A percentile compares a stretch with the other conserved stretches of the same genome.
Evolutionary conservation across 2,113 vertebrate genomes (phyloP).

Genomic region (Trogon surrucura): DNA sequence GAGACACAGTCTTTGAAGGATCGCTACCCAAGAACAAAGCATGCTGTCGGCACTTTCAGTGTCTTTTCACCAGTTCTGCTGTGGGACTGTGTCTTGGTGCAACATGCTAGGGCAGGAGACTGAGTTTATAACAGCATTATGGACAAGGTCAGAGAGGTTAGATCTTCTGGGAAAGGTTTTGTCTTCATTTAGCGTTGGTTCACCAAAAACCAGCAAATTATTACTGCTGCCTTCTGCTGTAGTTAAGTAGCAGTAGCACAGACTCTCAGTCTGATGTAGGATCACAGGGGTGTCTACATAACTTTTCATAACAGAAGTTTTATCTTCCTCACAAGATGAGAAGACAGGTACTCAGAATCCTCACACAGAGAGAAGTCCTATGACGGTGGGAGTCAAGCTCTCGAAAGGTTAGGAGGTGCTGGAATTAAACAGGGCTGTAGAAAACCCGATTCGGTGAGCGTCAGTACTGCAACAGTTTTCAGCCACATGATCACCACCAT

Average conservation of each 20-base stretch:
- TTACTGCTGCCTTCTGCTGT: not conserved
- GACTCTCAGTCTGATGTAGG: not conserved
- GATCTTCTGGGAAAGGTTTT: not conserved
- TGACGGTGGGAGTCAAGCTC: not conserved
- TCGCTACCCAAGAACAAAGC: not conserved
- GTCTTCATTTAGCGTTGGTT: not conserved
- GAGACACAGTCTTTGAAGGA: not conserved
- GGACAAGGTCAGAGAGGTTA: not conserved
- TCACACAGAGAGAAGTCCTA: not conserved
- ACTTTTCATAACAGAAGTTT: not conserved
- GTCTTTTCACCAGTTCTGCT: not conserved
- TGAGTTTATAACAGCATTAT: not conserved
- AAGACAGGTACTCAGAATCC: not conserved
- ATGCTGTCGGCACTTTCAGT: not conserved
- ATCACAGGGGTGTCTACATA: rapidly evolving
- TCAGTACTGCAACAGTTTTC: not conserved
- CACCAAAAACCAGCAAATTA: not conserved
- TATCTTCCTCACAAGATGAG: not conserved
- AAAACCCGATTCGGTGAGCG: not conserved
- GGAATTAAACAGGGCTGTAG: not conserved
- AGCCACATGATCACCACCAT: not conserved
- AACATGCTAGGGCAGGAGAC: not conserved
- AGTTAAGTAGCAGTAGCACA: not conserved
- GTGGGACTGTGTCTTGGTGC: not conserved
- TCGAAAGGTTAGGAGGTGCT: not conserved